Evolutionary conservation across 2,113 vertebrate species (phyloP).

Genomic region (Macroglossus sobrinus): DNA sequence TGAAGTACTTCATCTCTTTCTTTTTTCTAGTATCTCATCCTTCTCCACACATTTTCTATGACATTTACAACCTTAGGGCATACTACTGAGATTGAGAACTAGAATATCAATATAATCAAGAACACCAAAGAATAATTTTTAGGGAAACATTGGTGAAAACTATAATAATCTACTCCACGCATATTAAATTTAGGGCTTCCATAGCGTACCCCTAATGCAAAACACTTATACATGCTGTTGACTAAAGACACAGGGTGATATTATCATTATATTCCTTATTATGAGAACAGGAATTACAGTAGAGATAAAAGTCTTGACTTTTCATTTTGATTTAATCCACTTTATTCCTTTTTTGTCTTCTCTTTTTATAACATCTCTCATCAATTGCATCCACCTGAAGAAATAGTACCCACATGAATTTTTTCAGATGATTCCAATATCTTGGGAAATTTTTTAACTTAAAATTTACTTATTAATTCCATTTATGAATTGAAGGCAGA

Average conservation of each 20-base stretch:
- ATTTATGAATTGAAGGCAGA: neutral
- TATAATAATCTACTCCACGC: neutral
- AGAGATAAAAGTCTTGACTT: neutral
- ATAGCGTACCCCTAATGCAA: neutral
- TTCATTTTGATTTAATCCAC: neutral
- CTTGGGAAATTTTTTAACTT: neutral
- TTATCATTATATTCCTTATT: neutral
- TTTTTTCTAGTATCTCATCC: neutral
- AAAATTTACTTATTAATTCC: neutral
- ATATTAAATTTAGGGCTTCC: neutral
- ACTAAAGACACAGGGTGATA: neutral
- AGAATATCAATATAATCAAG: neutral
- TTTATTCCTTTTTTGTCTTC: neutral
- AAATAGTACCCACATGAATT: neutral
- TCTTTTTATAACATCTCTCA: neutral
- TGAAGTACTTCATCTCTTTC: neutral
- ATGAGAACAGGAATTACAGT: neutral
- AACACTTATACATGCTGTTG: neutral
- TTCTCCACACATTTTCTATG: neutral
- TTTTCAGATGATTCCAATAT: neutral
- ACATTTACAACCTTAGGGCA: neutral
- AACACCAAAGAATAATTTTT: neutral
- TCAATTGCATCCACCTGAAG: neutral
- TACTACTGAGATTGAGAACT: neutral
- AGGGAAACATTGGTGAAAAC: neutral